A percentile compares a stretch with the other conserved stretches of the same genome.
Conservation (phyloP, 2,113 vertebrate species). For the Beaufortia kweichowensis region DNA sequence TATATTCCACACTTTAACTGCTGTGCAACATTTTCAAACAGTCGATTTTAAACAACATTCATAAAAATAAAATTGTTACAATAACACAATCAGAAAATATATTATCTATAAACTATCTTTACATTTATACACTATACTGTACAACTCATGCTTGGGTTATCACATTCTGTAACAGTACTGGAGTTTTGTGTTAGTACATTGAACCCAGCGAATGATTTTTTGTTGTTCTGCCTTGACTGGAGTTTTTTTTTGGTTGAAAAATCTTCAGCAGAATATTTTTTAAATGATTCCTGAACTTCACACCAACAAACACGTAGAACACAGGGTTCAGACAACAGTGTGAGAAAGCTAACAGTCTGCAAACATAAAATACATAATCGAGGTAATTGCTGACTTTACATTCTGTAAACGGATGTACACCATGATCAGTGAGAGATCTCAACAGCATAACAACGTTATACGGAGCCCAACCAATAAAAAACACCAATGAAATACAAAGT, state of each 20-base stretch:
- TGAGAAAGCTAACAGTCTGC: conserved; percentile 82
- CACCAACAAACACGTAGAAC: conserved; percentile 87
- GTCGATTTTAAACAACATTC: too few relatives aligned
- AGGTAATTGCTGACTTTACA: conserved; percentile 64
- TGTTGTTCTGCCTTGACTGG: not conserved
- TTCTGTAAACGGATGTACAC: conserved; percentile 3
- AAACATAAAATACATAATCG: conserved; percentile 72
- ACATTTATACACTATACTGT: not conserved
- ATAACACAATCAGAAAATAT: too few relatives aligned
- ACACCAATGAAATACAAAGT: conserved; percentile 78
- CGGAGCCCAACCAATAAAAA: conserved; percentile 89
- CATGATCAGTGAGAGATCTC: conserved; percentile 50
- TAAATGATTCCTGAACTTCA: conserved; percentile 86
- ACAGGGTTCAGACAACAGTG: conserved; percentile 92
- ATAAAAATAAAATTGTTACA: too few relatives aligned
- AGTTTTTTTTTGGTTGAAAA: conserved; percentile 27
- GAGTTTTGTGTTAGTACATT: conserved; percentile 28
- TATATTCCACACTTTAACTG: too few relatives aligned
- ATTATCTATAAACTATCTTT: too few relatives aligned
- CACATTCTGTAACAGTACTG: not conserved
- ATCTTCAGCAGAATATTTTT: conserved; percentile 61
- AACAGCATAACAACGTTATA: conserved; percentile 85
- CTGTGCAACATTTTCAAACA: too few relatives aligned
- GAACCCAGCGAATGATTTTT: conserved; percentile 10
- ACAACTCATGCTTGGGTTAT: not conserved